phyloP scores from a whole-genome alignment of 2,797 vertebrate genomes.

The Poecilia wingei region DNA sequence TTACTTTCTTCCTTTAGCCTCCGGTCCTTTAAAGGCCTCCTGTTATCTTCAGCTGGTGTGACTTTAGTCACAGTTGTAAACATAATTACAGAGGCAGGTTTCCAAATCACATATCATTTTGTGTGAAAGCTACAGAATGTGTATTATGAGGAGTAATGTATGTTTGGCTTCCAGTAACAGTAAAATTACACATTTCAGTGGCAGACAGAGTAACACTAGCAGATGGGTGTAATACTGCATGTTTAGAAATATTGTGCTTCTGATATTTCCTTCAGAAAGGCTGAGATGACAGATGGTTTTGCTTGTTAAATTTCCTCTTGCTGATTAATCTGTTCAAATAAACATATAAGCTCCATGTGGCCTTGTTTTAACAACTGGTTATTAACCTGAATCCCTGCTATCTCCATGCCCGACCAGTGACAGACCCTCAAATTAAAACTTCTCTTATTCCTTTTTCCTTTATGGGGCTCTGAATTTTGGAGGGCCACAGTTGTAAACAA shows the following conservation, averaged over 20 bases:
- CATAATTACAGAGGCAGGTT: slow-evolving; percentile 51
- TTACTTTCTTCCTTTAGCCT: slow-evolving; percentile 8
- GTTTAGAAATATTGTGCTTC: slow-evolving; percentile 18
- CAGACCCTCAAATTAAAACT: slow-evolving; percentile 23
- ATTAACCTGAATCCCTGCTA: slow-evolving; percentile 54
- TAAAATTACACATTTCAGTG: slow-evolving; percentile 31
- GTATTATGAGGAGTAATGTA: slow-evolving; percentile 40
- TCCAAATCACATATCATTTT: slow-evolving; percentile 23
- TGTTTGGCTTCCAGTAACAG: slow-evolving; percentile 37
- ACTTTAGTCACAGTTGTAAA: slow-evolving; percentile 36
- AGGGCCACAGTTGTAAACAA: neutral
- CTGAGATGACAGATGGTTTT: slow-evolving; percentile 33
- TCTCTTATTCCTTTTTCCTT: neutral
- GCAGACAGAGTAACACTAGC: slow-evolving; percentile 27
- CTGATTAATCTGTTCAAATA: slow-evolving; percentile 52
- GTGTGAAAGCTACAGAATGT: slow-evolving; percentile 43
- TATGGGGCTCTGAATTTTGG: neutral
- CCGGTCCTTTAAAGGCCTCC: slow-evolving; percentile 18
- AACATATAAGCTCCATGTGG: slow-evolving; percentile 47
- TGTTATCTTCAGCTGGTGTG: slow-evolving; percentile 15
- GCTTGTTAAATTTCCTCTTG: slow-evolving; percentile 30
- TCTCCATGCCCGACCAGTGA: slow-evolving; percentile 28
- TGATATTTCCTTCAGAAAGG: slow-evolving; percentile 22
- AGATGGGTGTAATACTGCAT: neutral
- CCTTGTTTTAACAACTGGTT: slow-evolving; percentile 65